Percentiles rank a stretch among this genome's conserved stretches.
Evolutionary conservation across 2,797 vertebrate species (phyloP).

Genomic region (Passerculus sandwichensis): DNA sequence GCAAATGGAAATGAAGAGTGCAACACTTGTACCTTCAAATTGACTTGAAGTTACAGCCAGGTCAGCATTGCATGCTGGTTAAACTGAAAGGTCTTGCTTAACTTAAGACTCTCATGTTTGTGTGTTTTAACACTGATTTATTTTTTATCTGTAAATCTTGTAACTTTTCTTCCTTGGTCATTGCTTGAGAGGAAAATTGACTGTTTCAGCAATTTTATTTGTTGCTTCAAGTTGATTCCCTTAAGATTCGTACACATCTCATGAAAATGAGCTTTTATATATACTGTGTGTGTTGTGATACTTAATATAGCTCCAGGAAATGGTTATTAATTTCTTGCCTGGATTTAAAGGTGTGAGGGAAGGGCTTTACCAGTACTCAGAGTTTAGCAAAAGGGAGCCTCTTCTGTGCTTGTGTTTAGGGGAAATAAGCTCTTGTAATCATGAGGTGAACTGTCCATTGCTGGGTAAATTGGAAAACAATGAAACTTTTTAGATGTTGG

Average conservation of each 20-base stretch:
- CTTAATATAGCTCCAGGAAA: neutral
- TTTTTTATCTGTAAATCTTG: neutral
- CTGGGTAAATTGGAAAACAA: accelerated
- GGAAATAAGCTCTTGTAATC: neutral
- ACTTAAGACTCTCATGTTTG: neutral
- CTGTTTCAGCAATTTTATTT: neutral
- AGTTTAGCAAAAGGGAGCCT: neutral
- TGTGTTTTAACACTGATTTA: neutral
- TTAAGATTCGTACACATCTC: neutral
- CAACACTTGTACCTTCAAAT: neutral
- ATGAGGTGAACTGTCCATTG: neutral
- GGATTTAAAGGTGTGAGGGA: neutral
- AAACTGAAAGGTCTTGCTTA: neutral
- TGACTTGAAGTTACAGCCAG: neutral
- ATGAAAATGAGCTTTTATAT: neutral
- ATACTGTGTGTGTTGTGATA: neutral
- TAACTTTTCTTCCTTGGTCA: neutral
- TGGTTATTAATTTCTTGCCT: neutral
- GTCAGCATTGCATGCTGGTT: neutral
- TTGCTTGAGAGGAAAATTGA: neutral
- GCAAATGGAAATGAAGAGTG: neutral
- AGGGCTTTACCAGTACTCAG: too few relatives aligned
- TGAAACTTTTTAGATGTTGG: neutral
- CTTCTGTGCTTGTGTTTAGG: neutral
- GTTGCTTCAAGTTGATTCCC: neutral